phyloP scores from a whole-genome alignment of 1,140 invertebrate genomes.

The Amyelois transitella region DNA sequence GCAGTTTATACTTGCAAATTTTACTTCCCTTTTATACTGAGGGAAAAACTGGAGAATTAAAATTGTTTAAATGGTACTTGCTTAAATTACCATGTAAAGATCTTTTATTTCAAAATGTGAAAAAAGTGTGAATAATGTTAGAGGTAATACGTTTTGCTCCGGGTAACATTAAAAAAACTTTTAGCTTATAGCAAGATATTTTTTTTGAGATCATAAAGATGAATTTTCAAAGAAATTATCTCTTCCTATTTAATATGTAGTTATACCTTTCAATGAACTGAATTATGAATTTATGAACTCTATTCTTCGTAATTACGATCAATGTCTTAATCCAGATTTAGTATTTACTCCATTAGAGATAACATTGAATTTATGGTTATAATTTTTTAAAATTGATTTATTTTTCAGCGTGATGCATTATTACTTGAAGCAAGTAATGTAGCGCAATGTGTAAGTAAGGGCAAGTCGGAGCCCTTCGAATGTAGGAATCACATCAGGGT shows the following conservation, averaged over 20 bases:
- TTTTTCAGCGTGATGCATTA: slow-evolving; percentile 80
- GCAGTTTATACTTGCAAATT: slow-evolving; percentile 20
- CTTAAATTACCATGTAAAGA: not conserved
- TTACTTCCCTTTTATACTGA: slow-evolving; percentile 8
- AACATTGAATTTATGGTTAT: too few relatives aligned
- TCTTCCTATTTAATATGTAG: not conserved
- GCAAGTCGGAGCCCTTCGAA: slow-evolving; percentile 87
- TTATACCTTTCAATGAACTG: too few relatives aligned
- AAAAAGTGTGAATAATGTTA: not conserved
- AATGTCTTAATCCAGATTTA: too few relatives aligned
- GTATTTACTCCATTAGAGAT: too few relatives aligned
- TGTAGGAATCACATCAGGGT: slow-evolving; percentile 90
- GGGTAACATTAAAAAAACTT: not conserved
- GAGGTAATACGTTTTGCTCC: not conserved
- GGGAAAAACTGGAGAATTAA: slow-evolving; percentile 12
- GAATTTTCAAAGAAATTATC: not conserved
- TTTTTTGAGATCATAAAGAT: not conserved
- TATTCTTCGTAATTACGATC: not conserved
- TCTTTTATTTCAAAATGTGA: not conserved
- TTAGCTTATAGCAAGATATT: not conserved
- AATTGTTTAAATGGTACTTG: slow-evolving; percentile 5
- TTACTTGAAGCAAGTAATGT: slow-evolving; percentile 84
- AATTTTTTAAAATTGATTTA: too few relatives aligned
- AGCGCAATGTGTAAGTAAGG: slow-evolving; percentile 85
- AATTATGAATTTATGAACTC: not conserved